These are phyloP conservation scores for Ageneiosus marmoratus DNA, from an alignment of 2,113 vertebrate genomes.

Conservation along the genomic window DNA sequence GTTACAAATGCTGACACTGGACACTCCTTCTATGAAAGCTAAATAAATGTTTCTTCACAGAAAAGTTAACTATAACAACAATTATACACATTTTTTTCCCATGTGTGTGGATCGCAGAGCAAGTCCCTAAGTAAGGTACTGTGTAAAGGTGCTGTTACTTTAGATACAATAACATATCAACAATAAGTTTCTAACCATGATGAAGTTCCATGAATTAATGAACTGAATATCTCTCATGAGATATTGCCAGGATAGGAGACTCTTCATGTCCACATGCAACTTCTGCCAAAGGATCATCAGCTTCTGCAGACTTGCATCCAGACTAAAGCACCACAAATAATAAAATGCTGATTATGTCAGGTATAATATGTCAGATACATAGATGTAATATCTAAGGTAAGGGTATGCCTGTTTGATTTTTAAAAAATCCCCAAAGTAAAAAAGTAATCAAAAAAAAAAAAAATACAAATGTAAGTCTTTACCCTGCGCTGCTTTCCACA, in stretches of 20 bases:
- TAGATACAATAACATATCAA: background rate
- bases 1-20: background rate
- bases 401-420: background rate
- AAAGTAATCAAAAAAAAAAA: no score
- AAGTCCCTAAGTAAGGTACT: background rate
- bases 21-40: background rate
- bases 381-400: background rate
- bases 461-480: conserved; percentile 26
- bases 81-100: background rate
- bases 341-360: background rate
- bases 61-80: background rate
- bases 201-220: conserved; percentile 87
- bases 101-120: background rate
- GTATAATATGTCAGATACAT: background rate
- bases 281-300: conserved; percentile 82
- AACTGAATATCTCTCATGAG: conserved; percentile 85
- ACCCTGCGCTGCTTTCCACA: conserved; percentile 80
- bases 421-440: background rate
- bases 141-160: background rate
- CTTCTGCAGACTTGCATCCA: conserved; percentile 82
- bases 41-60: background rate
- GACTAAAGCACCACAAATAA: conserved; percentile 64
- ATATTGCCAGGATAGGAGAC: conserved; percentile 86
- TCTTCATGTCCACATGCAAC: conserved; percentile 84
- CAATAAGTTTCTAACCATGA: conserved; percentile 73